These are phyloP conservation scores for Torymus texanus DNA, from an alignment of 2,888 invertebrate genomes.

Conservation along the genomic window DNA sequence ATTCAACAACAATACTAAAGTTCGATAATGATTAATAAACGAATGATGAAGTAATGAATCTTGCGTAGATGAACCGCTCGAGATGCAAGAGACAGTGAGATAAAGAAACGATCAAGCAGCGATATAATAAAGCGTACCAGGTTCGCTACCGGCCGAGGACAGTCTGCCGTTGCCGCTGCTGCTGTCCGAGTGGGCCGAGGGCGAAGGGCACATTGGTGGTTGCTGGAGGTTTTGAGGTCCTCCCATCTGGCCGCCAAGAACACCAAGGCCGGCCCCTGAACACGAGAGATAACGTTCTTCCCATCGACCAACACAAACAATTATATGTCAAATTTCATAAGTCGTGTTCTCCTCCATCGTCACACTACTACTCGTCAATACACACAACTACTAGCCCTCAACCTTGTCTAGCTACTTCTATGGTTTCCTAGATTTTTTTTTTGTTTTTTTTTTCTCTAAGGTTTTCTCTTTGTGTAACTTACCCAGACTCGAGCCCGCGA, in stretches of 20 bases:
- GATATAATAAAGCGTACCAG: constrained; percentile 72
- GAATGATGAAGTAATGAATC: no score
- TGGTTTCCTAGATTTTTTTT: background rate
- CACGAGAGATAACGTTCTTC: constrained; percentile 61
- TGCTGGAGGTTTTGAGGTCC: constrained; percentile 76
- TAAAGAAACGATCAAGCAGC: background rate
- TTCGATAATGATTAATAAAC: no score
- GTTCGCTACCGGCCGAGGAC: constrained; percentile 88
- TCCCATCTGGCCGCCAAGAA: constrained; percentile 72
- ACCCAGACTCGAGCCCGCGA: constrained; percentile 77
- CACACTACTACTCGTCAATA: no score
- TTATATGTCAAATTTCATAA: constrained; percentile 30
- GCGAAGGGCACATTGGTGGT: constrained; percentile 86
- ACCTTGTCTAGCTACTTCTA: no score
- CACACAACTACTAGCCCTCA: no score
- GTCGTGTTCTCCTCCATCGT: no score
- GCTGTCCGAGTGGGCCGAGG: constrained; percentile 90
- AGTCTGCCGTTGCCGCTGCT: constrained; percentile 88
- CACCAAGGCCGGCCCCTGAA: constrained; percentile 72
- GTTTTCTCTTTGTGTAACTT: constrained; percentile 42
- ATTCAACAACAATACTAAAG: no score
- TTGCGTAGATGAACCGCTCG: no score
- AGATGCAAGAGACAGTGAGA: constrained; percentile 18
- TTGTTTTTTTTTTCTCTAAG: constrained; percentile 4
- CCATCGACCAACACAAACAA: constrained; percentile 49